A percentile compares a stretch with the other conserved stretches of the same genome.
phyloP scores from a whole-genome alignment of 2,797 vertebrate genomes.

The Miichthys miiuy region DNA sequence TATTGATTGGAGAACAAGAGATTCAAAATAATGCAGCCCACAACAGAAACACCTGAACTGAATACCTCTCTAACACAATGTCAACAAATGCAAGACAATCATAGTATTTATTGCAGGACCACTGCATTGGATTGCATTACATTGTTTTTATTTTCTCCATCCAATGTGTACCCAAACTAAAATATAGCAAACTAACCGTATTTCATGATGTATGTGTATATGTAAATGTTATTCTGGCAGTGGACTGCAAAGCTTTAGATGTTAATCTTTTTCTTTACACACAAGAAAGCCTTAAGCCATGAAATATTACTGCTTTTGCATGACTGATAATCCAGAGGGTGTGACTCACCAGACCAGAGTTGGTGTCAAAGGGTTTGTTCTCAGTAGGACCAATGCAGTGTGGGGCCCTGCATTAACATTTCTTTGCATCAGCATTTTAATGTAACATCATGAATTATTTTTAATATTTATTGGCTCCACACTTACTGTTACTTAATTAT shows the following conservation, averaged over 20 bases:
- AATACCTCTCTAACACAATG: neutral
- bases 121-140: neutral
- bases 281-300: constrained; percentile 28
- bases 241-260: constrained; percentile 30
- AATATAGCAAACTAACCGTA: neutral
- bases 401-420: neutral
- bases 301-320: constrained; percentile 43
- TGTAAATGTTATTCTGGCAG: neutral
- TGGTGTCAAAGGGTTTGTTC: constrained; percentile 30
- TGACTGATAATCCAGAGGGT: constrained; percentile 64
- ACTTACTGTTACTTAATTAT: neutral
- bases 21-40: too few species aligned
- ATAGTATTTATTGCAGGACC: too few species aligned
- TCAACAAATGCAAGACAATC: too few species aligned
- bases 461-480: neutral
- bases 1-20: too few species aligned
- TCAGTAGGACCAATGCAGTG: neutral
- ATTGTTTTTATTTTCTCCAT: neutral
- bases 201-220: neutral
- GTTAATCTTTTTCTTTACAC: constrained; percentile 37
- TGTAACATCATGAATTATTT: neutral
- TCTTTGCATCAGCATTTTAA: neutral
- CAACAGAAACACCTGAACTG: too few species aligned
- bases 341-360: constrained; percentile 26
- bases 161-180: neutral